phyloP scores from a whole-genome alignment of 2,888 invertebrate genomes.

The Stenurella melanura region DNA sequence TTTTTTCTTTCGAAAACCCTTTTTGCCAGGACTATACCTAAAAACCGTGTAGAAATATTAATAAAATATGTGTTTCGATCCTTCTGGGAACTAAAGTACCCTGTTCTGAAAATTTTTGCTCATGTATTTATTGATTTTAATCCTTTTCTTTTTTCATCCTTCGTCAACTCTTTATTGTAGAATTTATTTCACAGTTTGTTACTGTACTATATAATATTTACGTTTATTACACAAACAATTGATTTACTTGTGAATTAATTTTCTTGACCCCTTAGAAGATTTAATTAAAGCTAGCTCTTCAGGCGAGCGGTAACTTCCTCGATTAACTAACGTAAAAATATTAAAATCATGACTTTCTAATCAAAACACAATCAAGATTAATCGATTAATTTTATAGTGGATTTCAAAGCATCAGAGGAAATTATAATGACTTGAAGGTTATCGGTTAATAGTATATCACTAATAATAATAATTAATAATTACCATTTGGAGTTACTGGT shows the following conservation, averaged over 20 bases:
- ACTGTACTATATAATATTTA: not conserved
- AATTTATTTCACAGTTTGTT: no score
- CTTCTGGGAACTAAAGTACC: no score
- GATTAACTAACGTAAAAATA: conserved; percentile 16
- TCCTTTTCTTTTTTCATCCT: no score
- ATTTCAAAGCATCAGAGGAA: not conserved
- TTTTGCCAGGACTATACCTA: no score
- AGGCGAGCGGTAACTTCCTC: not conserved
- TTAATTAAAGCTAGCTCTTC: not conserved
- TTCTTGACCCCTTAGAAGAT: not conserved
- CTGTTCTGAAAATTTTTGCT: no score
- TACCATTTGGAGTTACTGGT: not conserved
- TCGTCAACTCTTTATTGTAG: no score
- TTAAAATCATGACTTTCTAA: conserved; percentile 4
- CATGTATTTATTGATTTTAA: no score
- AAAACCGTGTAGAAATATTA: no score
- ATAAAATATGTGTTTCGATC: no score
- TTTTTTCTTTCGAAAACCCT: no score
- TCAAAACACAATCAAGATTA: conserved; percentile 20
- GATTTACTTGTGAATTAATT: not conserved
- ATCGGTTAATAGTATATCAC: not conserved
- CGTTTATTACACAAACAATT: not conserved
- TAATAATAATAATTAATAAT: not conserved
- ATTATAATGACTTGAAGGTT: not conserved
- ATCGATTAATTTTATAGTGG: conserved; percentile 5